phyloP scores from a whole-genome alignment of 2,797 vertebrate species.

The Chromobotia macracanthus region DNA sequence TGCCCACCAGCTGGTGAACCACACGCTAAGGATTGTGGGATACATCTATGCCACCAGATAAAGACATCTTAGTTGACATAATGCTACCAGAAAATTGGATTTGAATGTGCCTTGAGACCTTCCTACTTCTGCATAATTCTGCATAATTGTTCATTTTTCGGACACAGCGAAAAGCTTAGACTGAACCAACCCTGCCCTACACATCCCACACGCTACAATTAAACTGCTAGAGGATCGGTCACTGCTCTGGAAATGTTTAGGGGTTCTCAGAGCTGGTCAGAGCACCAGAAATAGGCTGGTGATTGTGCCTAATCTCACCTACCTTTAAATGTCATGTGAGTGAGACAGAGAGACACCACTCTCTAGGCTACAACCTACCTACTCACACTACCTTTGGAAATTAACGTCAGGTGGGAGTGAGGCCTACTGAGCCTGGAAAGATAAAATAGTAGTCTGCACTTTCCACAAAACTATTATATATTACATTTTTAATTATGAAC shows the following conservation, averaged over 20 bases:
- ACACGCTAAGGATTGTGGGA: background rate
- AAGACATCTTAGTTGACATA: background rate
- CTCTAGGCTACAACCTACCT: slow-evolving; percentile 16
- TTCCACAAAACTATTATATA: too few relatives aligned
- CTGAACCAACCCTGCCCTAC: slow-evolving; percentile 36
- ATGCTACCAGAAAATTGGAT: background rate
- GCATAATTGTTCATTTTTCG: background rate
- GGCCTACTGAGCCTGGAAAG: slow-evolving; percentile 1
- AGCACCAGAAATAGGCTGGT: slow-evolving; percentile 58
- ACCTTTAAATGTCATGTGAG: slow-evolving; percentile 64
- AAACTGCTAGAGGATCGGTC: slow-evolving; percentile 30
- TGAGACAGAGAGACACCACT: background rate
- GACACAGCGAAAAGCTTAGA: slow-evolving; percentile 27
- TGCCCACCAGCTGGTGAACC: background rate
- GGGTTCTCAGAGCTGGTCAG: slow-evolving; percentile 47
- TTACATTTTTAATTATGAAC: too few relatives aligned
- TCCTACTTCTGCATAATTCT: background rate
- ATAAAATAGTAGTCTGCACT: background rate
- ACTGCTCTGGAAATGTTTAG: slow-evolving; percentile 41
- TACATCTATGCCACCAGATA: background rate
- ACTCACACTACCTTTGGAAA: slow-evolving; percentile 26
- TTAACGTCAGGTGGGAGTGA: slow-evolving; percentile 16
- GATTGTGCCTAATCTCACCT: slow-evolving; percentile 62
- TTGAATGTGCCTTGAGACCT: background rate
- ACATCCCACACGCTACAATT: background rate